Evolutionary conservation across 2,113 vertebrate species (phyloP).

Genomic region (Romanogobio albipinnatus): DNA sequence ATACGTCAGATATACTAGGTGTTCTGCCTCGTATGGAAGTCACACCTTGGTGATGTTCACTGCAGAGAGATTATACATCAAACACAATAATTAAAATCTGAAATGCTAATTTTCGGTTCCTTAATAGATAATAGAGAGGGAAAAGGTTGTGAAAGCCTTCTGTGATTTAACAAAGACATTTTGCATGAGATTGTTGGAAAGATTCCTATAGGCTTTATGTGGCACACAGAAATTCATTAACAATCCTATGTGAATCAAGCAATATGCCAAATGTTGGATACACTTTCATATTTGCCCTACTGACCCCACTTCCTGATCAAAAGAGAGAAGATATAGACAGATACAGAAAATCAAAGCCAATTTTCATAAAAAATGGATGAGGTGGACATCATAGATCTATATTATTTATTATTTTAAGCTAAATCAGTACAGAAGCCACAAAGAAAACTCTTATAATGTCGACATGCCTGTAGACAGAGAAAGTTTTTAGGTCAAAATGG

Average conservation of each 20-base stretch:
- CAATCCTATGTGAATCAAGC: slow-evolving; percentile 56
- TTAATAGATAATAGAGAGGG: neutral
- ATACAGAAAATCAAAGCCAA: neutral
- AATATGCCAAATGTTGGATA: slow-evolving; percentile 26
- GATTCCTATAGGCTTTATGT: neutral
- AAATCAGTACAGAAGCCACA: neutral
- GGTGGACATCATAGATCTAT: neutral
- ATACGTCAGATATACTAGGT: slow-evolving; percentile 9
- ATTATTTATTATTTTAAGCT: neutral
- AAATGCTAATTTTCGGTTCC: neutral
- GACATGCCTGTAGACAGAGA: neutral
- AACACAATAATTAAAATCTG: slow-evolving; percentile 19
- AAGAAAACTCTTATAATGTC: slow-evolving; percentile 6
- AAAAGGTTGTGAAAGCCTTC: neutral
- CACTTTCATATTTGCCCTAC: slow-evolving; percentile 54
- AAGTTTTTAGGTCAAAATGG: slow-evolving; percentile 29
- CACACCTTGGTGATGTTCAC: slow-evolving; percentile 28
- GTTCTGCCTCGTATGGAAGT: neutral
- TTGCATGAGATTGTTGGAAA: neutral
- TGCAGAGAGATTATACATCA: slow-evolving; percentile 15
- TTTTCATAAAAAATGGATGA: neutral
- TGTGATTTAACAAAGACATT: neutral
- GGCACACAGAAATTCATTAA: slow-evolving; percentile 16
- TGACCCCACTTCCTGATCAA: slow-evolving; percentile 39
- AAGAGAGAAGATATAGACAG: slow-evolving; percentile 1